Percentiles rank a stretch among this genome's conserved stretches.
phyloP scores from a whole-genome alignment of 2,797 vertebrate species.

The Aplochiton taeniatus region DNA sequence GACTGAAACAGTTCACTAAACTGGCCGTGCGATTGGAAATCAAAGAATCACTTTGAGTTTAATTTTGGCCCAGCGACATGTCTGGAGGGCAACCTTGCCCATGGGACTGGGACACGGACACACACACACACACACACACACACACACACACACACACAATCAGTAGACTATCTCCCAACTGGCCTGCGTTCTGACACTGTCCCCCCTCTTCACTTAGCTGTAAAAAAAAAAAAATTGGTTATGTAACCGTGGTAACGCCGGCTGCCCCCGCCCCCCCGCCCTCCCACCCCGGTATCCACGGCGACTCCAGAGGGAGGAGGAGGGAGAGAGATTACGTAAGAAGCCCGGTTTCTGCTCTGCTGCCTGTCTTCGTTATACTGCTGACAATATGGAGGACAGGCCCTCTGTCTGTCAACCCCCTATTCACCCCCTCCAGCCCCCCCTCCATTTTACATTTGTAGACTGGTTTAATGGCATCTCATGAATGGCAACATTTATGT shows the following conservation, averaged over 20 bases:
- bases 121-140: slow-evolving; percentile 16
- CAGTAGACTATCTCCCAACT: slow-evolving; percentile 1
- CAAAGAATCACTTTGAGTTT: too few species aligned
- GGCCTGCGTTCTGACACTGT: slow-evolving; percentile 35
- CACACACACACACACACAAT: slow-evolving; percentile 14
- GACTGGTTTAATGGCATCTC: too few species aligned
- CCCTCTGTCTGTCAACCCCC: slow-evolving; percentile 10
- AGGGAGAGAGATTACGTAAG: slow-evolving; percentile 55
- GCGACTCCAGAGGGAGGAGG: slow-evolving; percentile 34
- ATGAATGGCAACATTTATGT: too few species aligned
- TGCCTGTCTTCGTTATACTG: slow-evolving; percentile 49
- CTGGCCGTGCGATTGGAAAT: too few species aligned
- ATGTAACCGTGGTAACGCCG: slow-evolving; percentile 37
- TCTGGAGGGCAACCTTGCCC: too few species aligned
- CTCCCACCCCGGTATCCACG: slow-evolving; percentile 20
- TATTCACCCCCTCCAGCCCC: too few species aligned
- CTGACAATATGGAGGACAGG: slow-evolving; percentile 26
- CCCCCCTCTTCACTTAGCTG: slow-evolving; percentile 32
- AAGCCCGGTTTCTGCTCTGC: slow-evolving; percentile 38
- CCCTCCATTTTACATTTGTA: too few species aligned
- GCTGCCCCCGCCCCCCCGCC: not conserved
- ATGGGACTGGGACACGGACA: not conserved
- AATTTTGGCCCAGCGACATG: too few species aligned
- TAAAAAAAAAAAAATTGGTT: slow-evolving; percentile 61
- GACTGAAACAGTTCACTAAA: too few species aligned